Evolutionary conservation across 2,888 invertebrate genomes (phyloP).

Genomic region (Callinectes sapidus): DNA sequence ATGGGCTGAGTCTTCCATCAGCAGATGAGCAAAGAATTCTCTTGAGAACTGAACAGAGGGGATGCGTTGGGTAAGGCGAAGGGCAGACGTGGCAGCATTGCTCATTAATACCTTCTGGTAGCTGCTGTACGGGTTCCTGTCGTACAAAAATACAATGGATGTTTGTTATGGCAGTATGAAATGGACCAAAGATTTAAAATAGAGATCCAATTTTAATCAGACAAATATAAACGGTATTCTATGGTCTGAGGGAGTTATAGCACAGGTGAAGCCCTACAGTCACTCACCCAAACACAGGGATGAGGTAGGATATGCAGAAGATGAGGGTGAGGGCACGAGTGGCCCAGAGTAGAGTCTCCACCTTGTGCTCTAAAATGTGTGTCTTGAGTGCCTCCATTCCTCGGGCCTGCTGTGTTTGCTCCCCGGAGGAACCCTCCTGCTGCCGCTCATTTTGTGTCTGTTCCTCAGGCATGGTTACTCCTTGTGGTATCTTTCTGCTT

Average conservation of each 20-base stretch:
- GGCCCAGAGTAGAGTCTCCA: constrained; percentile 72
- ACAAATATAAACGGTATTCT: neutral
- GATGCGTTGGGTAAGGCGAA: constrained; percentile 94
- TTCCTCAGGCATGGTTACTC: constrained; percentile 48
- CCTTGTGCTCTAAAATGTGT: constrained; percentile 68
- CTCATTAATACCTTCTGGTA: constrained; percentile 94
- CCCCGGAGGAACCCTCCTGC: constrained; percentile 31
- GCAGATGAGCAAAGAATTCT: constrained; percentile 84
- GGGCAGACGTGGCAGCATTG: constrained; percentile 95
- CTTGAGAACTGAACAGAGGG: constrained; percentile 88
- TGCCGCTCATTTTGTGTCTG: neutral
- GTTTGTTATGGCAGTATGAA: neutral
- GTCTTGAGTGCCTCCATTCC: constrained; percentile 63
- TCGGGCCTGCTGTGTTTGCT: constrained; percentile 13
- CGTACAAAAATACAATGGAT: constrained; percentile 24
- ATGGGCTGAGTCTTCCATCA: constrained; percentile 85
- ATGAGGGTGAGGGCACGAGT: constrained; percentile 70
- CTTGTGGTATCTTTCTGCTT: neutral
- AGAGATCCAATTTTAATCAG: neutral
- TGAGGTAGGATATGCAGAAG: constrained; percentile 71
- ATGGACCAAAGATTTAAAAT: neutral
- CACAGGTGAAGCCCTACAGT: neutral
- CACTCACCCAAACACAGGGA: constrained; percentile 72
- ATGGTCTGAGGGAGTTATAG: neutral
- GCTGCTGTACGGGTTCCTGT: constrained; percentile 74